Evolutionary conservation across 2,113 vertebrate genomes (phyloP).

Genomic region (Spheniscus mendiculus): DNA sequence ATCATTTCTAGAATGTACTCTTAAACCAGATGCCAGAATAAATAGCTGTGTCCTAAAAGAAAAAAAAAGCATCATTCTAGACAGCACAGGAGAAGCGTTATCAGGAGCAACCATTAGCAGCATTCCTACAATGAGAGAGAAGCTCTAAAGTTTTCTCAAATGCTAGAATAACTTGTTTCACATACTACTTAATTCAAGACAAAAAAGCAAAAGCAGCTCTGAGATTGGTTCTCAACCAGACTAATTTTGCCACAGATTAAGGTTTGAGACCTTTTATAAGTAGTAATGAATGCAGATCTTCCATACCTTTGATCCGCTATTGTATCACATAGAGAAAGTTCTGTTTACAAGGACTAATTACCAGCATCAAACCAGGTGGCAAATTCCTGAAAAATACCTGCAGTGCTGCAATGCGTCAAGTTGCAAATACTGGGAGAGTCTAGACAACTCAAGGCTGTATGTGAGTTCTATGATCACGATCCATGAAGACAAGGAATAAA

Average conservation of each 20-base stretch:
- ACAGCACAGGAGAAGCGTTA: background rate
- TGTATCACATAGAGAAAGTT: background rate
- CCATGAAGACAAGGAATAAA: background rate
- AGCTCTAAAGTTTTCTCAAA: background rate
- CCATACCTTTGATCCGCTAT: background rate
- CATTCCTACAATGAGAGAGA: background rate
- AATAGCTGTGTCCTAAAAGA: background rate
- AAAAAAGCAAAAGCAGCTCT: background rate
- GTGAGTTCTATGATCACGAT: background rate
- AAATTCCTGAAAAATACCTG: background rate
- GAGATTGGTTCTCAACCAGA: background rate
- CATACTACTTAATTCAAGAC: background rate
- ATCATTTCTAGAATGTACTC: background rate
- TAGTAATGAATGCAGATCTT: background rate
- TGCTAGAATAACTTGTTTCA: background rate
- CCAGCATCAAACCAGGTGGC: background rate
- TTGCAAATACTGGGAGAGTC: background rate
- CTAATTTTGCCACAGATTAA: background rate
- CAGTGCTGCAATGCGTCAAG: background rate
- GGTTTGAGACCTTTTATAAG: background rate
- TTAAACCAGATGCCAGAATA: background rate
- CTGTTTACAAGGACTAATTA: background rate
- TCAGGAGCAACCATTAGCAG: background rate
- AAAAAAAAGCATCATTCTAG: background rate
- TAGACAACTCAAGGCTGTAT: background rate